Evolutionary conservation across 2,888 invertebrate species (phyloP), one percentile per base, ranked within the genome.

Genomic region (Noctua pronuba): DNA sequence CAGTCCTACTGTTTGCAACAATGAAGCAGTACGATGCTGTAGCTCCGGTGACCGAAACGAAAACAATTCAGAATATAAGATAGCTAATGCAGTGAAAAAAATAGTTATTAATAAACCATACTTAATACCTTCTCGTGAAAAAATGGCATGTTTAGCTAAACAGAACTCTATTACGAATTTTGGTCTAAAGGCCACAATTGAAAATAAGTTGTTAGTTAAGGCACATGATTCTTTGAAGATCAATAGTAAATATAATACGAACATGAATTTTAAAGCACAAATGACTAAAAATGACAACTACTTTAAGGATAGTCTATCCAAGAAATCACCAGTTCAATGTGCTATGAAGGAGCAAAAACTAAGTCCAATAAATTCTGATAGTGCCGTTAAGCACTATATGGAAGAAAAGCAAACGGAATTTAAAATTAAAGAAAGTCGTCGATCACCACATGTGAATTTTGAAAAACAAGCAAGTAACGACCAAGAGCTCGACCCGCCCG

Each of bases 261-360:
- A 7, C 28, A 35, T 58, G 16, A 66, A 68, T 60, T 66, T 83
- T n/a, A 88, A 88, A 55, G 52, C 79, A 41, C 84, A 83, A 46
- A 46, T 86, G 10, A 69, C 81, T 3, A 86, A 88, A 77, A 79
- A 83, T 62, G 74, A 85, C 5, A 86, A 72, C 8, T 79, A 73
- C n/a, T 75, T 86, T 5, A 85, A 80, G 46, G 83, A 87, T 35
- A 84, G 78, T 11, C 10, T 88, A 64, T 60, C 76, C 46, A 80
- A 81, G 68, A 83, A 84, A 75, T 74, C 80, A 21, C 44, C 86
- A 76, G 75, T 64, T 31, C 73, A 72, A 58, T 21, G 38, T 74
- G 18, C 21, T 35, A 28, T 65, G 6, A 73, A 62, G 44, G 60
- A 79, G 13, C 18, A 58, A 6, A 72, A 75, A 38, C 24, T 0